A percentile compares a stretch with the other conserved stretches of the same genome.
phyloP scores from a whole-genome alignment of 2,888 invertebrate genomes.

The Dexiosoma caninum region DNA sequence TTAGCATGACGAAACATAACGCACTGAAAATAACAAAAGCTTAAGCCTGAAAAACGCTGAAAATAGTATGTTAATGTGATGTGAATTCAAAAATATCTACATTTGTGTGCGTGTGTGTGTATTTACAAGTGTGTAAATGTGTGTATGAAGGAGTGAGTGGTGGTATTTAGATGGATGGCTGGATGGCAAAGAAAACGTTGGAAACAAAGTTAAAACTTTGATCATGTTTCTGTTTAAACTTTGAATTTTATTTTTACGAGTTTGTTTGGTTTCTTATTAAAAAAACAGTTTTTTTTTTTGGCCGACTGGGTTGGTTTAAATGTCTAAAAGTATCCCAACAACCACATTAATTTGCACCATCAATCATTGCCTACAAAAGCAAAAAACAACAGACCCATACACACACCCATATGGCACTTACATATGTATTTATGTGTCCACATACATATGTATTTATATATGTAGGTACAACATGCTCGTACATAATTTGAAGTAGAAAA shows the following conservation, averaged over 20 bases:
- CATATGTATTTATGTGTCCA: too few relatives aligned
- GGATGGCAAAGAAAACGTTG: constrained; percentile 23
- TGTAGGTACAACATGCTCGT: too few relatives aligned
- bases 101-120: not conserved
- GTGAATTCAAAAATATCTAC: constrained; percentile 21
- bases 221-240: constrained; percentile 35
- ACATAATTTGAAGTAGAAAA: constrained; percentile 23
- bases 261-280: not conserved
- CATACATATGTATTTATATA: too few relatives aligned
- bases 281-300: not conserved
- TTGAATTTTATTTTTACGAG: constrained; percentile 16
- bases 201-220: constrained; percentile 33
- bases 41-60: constrained; percentile 42
- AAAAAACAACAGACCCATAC: constrained; percentile 31
- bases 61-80: constrained; percentile 43
- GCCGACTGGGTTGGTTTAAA: constrained; percentile 13
- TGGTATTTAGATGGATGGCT: not conserved
- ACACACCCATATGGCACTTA: too few relatives aligned
- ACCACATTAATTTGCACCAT: constrained; percentile 62
- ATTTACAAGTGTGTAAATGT: not conserved
- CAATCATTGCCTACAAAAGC: constrained; percentile 57
- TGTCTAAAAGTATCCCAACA: constrained; percentile 55
- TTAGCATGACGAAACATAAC: constrained; percentile 47
- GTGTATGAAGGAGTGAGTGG: not conserved
- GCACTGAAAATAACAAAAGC: constrained; percentile 34